Conservation (phyloP, 2,113 vertebrate species). For the Sigmodon hispidus region DNA sequence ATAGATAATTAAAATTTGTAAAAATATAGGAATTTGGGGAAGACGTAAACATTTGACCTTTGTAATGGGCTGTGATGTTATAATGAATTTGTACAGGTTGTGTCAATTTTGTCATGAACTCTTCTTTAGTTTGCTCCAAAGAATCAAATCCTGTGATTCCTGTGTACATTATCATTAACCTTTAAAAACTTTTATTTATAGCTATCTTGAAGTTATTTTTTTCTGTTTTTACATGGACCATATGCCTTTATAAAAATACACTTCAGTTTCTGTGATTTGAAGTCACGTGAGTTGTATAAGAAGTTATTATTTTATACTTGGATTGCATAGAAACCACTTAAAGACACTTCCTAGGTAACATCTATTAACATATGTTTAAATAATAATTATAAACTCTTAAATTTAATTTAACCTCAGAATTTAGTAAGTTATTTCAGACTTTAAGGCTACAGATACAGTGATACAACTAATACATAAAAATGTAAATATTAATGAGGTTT, state of each 20-base stretch:
- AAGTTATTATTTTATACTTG: not conserved
- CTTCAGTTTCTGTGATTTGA: not conserved
- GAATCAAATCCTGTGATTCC: not conserved
- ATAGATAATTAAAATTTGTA: not conserved
- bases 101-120: not conserved
- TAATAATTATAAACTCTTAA: not conserved
- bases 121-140: not conserved
- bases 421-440: constrained; percentile 22
- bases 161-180: fast-evolving
- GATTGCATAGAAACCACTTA: not conserved
- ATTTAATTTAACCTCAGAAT: not conserved
- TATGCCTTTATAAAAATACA: not conserved
- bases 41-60: not conserved
- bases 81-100: not conserved
- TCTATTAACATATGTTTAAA: not conserved
- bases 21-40: not conserved
- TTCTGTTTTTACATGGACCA: not conserved
- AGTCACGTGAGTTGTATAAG: not conserved
- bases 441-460: constrained; percentile 33
- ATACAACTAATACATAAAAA: not conserved
- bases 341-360: not conserved
- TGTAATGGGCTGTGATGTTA: not conserved
- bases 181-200: not conserved
- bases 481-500: constrained; percentile 53
- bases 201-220: not conserved